A percentile compares a stretch with the other conserved stretches of the same genome.
These are phyloP conservation scores for Hypselothyrea guttata DNA, from an alignment of 2,888 invertebrate species.

Conservation along the genomic window DNA sequence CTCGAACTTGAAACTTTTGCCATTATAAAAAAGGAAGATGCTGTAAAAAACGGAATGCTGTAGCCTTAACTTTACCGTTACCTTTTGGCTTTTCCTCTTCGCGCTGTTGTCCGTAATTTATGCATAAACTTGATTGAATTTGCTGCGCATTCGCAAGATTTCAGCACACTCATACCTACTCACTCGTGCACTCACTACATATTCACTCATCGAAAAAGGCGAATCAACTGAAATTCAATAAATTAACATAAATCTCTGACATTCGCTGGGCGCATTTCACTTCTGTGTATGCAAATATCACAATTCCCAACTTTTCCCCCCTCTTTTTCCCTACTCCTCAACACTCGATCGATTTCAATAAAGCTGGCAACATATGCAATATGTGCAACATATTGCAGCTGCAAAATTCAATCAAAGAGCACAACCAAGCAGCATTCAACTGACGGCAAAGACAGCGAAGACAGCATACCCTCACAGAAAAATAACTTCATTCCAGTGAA, in stretches of 20 bases:
- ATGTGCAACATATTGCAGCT: conserved; percentile 19
- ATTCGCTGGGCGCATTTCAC: conserved; percentile 34
- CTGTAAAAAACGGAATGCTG: conserved; percentile 42
- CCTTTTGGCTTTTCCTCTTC: conserved; percentile 1
- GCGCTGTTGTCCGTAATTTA: conserved; percentile 59
- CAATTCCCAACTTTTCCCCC: conserved; percentile 9
- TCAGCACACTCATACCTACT: conserved; percentile 23
- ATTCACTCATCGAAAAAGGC: conserved; percentile 21
- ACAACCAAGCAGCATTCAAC: conserved; percentile 10
- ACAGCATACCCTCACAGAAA: too few species aligned
- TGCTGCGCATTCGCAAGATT: conserved; percentile 49
- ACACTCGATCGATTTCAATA: conserved; percentile 55
- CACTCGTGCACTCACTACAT: not conserved
- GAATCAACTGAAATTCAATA: conserved; percentile 71
- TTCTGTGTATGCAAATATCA: conserved; percentile 60
- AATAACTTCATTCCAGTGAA: too few species aligned
- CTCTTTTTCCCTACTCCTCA: too few species aligned
- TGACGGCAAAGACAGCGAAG: too few species aligned
- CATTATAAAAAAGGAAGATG: conserved; percentile 69
- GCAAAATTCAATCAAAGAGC: conserved; percentile 62
- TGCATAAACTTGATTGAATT: conserved; percentile 73
- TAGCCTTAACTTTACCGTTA: conserved; percentile 25
- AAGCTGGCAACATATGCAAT: conserved; percentile 53
- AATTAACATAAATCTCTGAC: conserved; percentile 72
- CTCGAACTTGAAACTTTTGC: conserved; percentile 61